Base-by-base conservation (phyloP, 2,888 invertebrate species). In the Agrochola circellaris region DNA sequence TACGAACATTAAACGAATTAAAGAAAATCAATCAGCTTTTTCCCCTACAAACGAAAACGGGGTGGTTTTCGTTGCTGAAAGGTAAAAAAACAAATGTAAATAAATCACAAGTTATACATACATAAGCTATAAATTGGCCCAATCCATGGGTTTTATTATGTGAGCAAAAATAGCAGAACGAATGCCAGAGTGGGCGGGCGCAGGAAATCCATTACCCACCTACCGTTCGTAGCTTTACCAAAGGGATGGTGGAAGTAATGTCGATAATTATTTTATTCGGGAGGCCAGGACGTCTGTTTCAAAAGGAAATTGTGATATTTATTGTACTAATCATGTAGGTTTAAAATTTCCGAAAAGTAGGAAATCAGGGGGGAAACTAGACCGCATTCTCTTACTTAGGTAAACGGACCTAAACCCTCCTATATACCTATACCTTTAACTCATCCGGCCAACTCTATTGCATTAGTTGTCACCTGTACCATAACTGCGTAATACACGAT, bases 131-230 rank as follows among this genome's bases (percentile, higher is more conserved):
- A 91, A 90, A 90, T 90, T 89, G 90, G 81, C 71, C 80, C 87
- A 88, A 90, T 89, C 90, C 90, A 89, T 86, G 87, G 84, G 86
- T 89, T 88, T 89, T 90, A 89, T 89, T 88, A 89, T 89, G 87
- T 87, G 87, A 87, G 89, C 89, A 90, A 92, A 92, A 93, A 93
- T 93, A 91, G 89, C 90, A 89, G 91, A 90, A 90, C 90, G 90
- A 89, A 88, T 87, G 86, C 85, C 83, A 73, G 82, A 87, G 90
- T 90, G 90, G 92, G 92, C 88, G 92, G 91, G 89, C 87, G 87
- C 90, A 92, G 94, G 94, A 92, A 93, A 93, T 93, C 93, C 94
- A 94, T 94, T 94, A 94, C 93, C 83, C 73, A 78, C 87, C 75
- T 87, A 90, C 85, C 84, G 81, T 82, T 84, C 85, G 85, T 75